Evolutionary conservation across 2,113 vertebrate genomes (phyloP), one percentile per base, ranked within the genome.

Genomic region (Platichthys flesus): DNA sequence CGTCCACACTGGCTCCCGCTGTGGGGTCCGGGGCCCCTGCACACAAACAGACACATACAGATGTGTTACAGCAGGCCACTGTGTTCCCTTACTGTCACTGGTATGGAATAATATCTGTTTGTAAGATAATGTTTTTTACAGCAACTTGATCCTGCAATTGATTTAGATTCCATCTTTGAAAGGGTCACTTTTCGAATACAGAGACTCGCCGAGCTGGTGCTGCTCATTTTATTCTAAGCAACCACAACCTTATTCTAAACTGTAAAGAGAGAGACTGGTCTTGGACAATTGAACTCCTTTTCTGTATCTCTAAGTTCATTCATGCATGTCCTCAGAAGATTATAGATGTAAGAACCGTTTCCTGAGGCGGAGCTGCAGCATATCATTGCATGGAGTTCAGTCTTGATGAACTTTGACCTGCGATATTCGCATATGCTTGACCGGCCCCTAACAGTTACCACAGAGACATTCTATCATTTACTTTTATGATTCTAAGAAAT

Each of bases 11-110:
- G 94, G 97, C 98, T 86, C 97, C 97, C 3, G 98, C 98, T 66
- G 98, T 99, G 85, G 98, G 98, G 87, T 99, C 98, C 75, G 98
- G 98, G 92, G 98, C 98, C 94, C 98, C 98, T 99, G 83, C 15
- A 61, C 18, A 75, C 21, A 82, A 10, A 81, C 24, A 70, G 2
- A 62, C 20, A 81, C 23, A 87, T 49, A 80, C 23, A 82, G 35
- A 54, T 20, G 9, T 54, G 67, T 54, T 66, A 54, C 13, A 51
- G 59, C 16, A 54, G 26, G 9, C 4, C 20, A 14, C 12, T 66
- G 45, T 54, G 20, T 21, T 54, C n/a, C 18, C 49, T 51, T 51
- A 8, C 20, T 21, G 51, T 54, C 16, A 49, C 4, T 49, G 14
- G 15, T 49, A 49, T 49, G 2, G 14, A 49, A 49, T 49, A 18